Base-by-base conservation (phyloP, 2,888 invertebrate genomes). In the Yponomeuta sedellus region DNA sequence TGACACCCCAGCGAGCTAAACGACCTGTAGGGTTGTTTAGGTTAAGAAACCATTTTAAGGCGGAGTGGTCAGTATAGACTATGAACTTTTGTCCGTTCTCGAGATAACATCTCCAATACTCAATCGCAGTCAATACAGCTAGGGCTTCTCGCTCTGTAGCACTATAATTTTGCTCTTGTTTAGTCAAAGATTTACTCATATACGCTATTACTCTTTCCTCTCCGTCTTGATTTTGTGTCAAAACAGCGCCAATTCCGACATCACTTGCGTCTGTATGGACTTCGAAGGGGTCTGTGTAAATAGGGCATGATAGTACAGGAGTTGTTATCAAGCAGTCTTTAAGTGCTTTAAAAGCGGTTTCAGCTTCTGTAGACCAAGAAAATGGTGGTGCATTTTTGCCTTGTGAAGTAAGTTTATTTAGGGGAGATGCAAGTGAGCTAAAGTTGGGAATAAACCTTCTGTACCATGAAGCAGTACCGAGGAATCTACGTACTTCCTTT, bases 381-480 rank as follows among this genome's bases (percentile, higher is more conserved):
- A 74, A 76, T 1, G 70, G 69, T 22, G 71, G 70, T 22, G 71
- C 70, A 10, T 67, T 68, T 62, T 74, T 74, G 0, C 67, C 64
- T 28, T 64, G 66, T 0, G 71, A 70, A 1, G 74, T 75, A 1
- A 74, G 61, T 58, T 69, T 71, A 64, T 76, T 74, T 0, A 73
- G 64, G 0, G 73, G 74, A 1, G 66, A 67, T 11, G 74, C 70
- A 8, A 70, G 62, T 19, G 66, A 66, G 28, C 72, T 72, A 67
- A 74, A 73, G 25, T 71, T 70, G 1, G 70, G 70, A 12, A 73
- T 66, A 39, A 74, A 74, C 1, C 72, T 62, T 0, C 75, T 66
- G 66, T 73, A 74, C 74, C 73, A 75, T 10, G 72, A 64, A 10
- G 73, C 71, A 6, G 71, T 72, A 8, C 73, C 74, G 0, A 74